Evolutionary conservation across 2,888 invertebrate genomes (phyloP).

Genomic region (Mallateleia sp.): DNA sequence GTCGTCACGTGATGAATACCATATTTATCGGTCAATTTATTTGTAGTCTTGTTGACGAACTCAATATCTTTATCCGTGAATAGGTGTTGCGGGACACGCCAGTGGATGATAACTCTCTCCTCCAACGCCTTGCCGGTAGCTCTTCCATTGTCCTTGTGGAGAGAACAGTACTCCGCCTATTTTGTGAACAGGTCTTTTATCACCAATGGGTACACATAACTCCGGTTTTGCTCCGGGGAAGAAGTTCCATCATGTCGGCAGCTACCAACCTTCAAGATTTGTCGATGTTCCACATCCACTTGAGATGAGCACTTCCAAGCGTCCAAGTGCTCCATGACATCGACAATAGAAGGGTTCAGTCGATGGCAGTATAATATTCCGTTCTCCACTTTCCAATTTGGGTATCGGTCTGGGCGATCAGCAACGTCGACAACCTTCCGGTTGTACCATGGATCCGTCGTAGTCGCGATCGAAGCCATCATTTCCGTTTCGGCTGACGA

Average conservation of each 20-base stretch:
- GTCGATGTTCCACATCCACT: too few relatives aligned
- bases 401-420: too few relatives aligned
- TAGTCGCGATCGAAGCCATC: too few relatives aligned
- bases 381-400: too few relatives aligned
- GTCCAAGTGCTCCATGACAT: too few relatives aligned
- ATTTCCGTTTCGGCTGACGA: too few relatives aligned
- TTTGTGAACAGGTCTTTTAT: constrained; percentile 78
- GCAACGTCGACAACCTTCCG: too few relatives aligned
- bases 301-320: too few relatives aligned
- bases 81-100: constrained; percentile 73
- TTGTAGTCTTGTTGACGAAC: constrained; percentile 54
- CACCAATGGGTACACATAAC: constrained; percentile 46
- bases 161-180: constrained; percentile 63
- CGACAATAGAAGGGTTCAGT: too few relatives aligned
- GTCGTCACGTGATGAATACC: not conserved
- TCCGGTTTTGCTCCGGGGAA: constrained; percentile 53
- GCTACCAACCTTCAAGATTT: not conserved
- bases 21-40: not conserved
- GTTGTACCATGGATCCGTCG: too few relatives aligned
- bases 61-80: constrained; percentile 80
- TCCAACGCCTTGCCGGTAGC: constrained; percentile 58
- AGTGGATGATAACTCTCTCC: constrained; percentile 64
- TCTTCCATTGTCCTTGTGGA: constrained; percentile 69
- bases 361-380: too few relatives aligned
- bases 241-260: constrained; percentile 73